A percentile compares a stretch with the other conserved stretches of the same genome.
These are phyloP conservation scores for Ophion costatus DNA, from an alignment of 2,888 invertebrate genomes.

Conservation along the genomic window DNA sequence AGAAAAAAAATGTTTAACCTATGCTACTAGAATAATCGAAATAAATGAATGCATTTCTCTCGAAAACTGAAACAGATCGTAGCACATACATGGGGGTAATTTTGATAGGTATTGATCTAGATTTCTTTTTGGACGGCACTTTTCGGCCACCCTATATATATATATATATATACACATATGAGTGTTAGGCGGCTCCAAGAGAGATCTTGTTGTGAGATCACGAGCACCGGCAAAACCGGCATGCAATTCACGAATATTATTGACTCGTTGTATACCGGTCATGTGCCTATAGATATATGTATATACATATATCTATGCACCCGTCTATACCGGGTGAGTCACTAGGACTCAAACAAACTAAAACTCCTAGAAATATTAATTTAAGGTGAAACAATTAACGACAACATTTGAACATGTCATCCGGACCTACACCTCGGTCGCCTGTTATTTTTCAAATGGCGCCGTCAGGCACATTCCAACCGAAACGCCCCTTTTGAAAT, in stretches of 20 bases:
- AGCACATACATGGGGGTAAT: too few relatives aligned
- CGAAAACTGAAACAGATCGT: too few relatives aligned
- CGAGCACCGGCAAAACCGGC: conserved; percentile 67
- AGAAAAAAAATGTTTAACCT: too few relatives aligned
- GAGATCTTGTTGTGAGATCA: conserved; percentile 71
- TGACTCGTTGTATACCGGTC: conserved; percentile 72
- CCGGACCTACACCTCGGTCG: too few relatives aligned
- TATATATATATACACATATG: background rate
- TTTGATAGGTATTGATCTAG: too few relatives aligned
- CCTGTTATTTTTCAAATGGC: too few relatives aligned
- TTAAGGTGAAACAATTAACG: background rate
- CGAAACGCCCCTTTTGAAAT: too few relatives aligned
- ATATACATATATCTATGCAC: background rate
- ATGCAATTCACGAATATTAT: conserved; percentile 73
- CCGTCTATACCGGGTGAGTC: background rate
- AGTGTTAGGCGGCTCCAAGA: conserved; percentile 20
- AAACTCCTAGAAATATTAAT: background rate
- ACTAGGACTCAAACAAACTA: background rate
- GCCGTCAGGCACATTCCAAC: too few relatives aligned
- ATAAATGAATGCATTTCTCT: too few relatives aligned
- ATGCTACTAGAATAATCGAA: too few relatives aligned
- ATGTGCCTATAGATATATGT: background rate
- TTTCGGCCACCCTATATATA: conserved; percentile 10
- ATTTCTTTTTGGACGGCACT: too few relatives aligned
- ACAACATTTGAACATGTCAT: background rate